These are phyloP conservation scores for Epizoanthus rinbou DNA, from an alignment of 92 coral and sea anemone species.

Conservation along the genomic window DNA sequence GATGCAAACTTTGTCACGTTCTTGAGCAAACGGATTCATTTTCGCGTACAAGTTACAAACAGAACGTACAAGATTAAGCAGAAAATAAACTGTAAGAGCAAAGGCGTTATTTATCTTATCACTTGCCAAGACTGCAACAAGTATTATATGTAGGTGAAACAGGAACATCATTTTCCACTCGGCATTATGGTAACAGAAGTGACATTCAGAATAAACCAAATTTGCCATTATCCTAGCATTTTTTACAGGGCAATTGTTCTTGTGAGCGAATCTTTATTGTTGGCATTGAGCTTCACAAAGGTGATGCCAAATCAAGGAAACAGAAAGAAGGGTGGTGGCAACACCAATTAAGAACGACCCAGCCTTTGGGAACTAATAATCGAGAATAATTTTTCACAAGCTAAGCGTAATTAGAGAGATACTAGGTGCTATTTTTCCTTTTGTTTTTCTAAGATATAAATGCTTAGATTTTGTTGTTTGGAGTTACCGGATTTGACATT, in stretches of 20 bases:
- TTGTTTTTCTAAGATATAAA: too few relatives aligned
- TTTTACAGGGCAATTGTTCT: conserved; percentile 34
- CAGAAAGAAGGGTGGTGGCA: conserved; percentile 27
- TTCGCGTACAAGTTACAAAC: neutral
- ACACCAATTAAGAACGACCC: conserved; percentile 44
- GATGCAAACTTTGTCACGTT: neutral
- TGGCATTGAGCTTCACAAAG: conserved; percentile 39
- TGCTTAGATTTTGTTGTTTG: too few relatives aligned
- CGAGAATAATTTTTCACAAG: conserved; percentile 44
- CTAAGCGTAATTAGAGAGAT: conserved; percentile 21
- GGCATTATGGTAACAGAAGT: neutral
- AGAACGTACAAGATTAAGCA: too few relatives aligned
- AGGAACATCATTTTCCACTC: neutral
- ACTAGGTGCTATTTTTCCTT: neutral
- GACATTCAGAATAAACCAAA: neutral
- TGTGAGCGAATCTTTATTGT: conserved; percentile 38
- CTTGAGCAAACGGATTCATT: too few relatives aligned
- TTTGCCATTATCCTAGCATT: conserved; percentile 41
- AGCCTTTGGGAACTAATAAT: conserved; percentile 43
- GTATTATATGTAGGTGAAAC: too few relatives aligned
- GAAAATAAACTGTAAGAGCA: too few relatives aligned
- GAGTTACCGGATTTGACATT: too few relatives aligned
- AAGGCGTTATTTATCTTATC: too few relatives aligned
- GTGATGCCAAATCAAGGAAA: conserved; percentile 23
- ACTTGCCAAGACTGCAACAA: too few relatives aligned